Base-by-base conservation (phyloP, 1,140 invertebrate species). In the Acyrthosiphon pisum region DNA sequence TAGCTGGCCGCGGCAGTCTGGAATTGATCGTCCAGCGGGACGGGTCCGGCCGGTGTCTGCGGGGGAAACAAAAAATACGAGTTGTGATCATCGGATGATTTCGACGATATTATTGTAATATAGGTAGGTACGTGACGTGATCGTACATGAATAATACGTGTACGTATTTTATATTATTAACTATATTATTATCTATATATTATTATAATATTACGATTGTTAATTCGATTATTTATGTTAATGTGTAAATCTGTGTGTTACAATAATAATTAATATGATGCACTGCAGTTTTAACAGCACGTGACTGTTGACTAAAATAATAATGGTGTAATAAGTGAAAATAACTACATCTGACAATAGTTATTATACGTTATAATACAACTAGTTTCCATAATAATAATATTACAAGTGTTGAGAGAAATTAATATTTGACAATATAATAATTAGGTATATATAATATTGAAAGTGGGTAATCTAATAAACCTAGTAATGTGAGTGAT, bases 1-100 rank as follows among this genome's bases (percentile, higher is more conserved):
- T 84, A 84, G 4, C 3, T 93, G 23, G 91, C 35, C 46, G 81
- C 91, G 23, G 91, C 81, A 8, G 35, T 84, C 48, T 93, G 91
- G 81, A 35, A 93, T 11, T 53, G 48, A 37, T 93, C 91, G 23
- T 93, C 81, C n/a, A 93, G 46, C 2, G 76, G 23, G 1, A 93
- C 26, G 35, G 81, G 91, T 8, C 1, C 46, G 26, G 9, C 50
- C 4, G 50, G 2, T 76, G 22, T 30, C 86, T 91, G 44, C n/a
- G n/a, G 35, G 41, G 18, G 26, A 91, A 60, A 53, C 46, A 53
- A 53, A 68, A 41, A 50, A 50, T 22, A 84, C 23, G 3, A 44
- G 1, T 1, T 41, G 41, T 26, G 37, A 84, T 84, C 83, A 84
- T 76, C n/a, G 30, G 50, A 53, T 22, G 20, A 53, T 53, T 53